A percentile compares a stretch with the other conserved stretches of the same genome.
phyloP scores from a whole-genome alignment of 92 coral and sea anemone genomes.

The Epizoanthus scotinus region DNA sequence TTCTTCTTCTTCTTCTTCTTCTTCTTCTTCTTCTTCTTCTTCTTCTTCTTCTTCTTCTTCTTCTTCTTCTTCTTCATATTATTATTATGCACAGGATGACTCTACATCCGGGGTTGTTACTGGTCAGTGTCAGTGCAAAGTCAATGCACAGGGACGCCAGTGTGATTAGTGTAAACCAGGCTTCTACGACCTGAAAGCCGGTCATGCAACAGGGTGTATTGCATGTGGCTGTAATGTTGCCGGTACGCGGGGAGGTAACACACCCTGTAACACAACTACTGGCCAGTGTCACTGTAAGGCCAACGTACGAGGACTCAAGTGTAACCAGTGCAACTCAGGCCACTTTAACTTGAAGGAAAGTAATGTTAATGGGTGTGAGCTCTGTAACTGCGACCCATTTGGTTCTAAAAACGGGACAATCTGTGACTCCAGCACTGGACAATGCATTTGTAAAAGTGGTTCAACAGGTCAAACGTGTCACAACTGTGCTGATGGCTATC shows the following conservation, averaged over 20 bases:
- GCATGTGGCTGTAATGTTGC: slow-evolving; percentile 79
- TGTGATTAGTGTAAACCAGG: slow-evolving; percentile 89
- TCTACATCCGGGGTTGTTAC: slow-evolving; percentile 64
- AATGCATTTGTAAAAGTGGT: slow-evolving; percentile 80
- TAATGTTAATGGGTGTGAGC: slow-evolving; percentile 72
- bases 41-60: too few species aligned
- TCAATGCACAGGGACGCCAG: slow-evolving; percentile 73
- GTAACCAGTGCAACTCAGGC: slow-evolving; percentile 78
- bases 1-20: too few species aligned
- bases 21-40: too few species aligned
- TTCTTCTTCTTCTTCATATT: too few species aligned
- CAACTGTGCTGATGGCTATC: slow-evolving; percentile 79
- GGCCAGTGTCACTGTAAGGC: slow-evolving; percentile 94
- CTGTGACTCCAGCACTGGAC: slow-evolving; percentile 76
- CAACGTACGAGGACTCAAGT: slow-evolving; percentile 73
- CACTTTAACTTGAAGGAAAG: slow-evolving; percentile 72
- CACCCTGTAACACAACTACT: slow-evolving; percentile 78
- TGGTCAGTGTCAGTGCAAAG: slow-evolving; percentile 93
- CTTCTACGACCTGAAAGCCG: slow-evolving; percentile 74
- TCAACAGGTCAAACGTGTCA: slow-evolving; percentile 80
- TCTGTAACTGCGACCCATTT: slow-evolving; percentile 84
- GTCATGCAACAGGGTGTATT: slow-evolving; percentile 79
- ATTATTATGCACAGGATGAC: slow-evolving; percentile 77
- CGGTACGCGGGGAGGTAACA: slow-evolving; percentile 76
- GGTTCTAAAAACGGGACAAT: slow-evolving; percentile 65